Base-by-base conservation (phyloP, 2,797 vertebrate species). In the Periophthalmus magnuspinnatus region DNA sequence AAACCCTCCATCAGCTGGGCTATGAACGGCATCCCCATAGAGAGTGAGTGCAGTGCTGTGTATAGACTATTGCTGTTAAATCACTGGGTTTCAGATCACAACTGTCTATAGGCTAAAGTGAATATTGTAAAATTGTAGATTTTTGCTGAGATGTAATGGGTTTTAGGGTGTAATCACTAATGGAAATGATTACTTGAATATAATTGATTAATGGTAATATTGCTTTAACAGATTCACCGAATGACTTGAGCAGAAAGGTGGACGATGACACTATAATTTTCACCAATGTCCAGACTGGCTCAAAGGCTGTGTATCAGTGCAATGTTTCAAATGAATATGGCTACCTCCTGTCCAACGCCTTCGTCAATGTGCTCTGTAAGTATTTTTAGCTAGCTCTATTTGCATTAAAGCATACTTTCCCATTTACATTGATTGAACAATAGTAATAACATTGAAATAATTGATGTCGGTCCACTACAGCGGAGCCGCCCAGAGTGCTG, bases 261-360 rank as follows among this genome's bases (percentile, higher is more conserved):
- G 95, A 96, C 71, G 95, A 95, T 0, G 98, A 99, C 86, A 95
- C 94, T 56, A 93, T 99, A 80, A 96, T 96, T 72, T 99, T 99
- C 88, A 93, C 93, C 2, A 93, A 93, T 0, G 94, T 98, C 48
- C 95, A 96, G 90, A 93, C 91, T 17, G 95, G 94, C 10, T 95
- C 97, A 74, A 99, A 96, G 48, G 95, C 96, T 0, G 97, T 99
- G 33, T 99, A 96, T 86, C 98, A 99, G 82, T 99, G 98, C 81
- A 99, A 98, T 47, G 92, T 96, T 61, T 97, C 98, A 68, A 99
- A 99, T 59, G 92, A 95, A 52, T 95, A 96, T 9, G 97, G 97
- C 48, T 99, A 99, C 84, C 90, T 99, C 67, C 87, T 99, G 75
- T 89, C 95, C 93, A 99, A 99, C 1, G 95, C 96, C 32, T 98